Percentiles rank a stretch among this genome's conserved stretches.
Conservation (phyloP, 2,888 invertebrate genomes). For the Crossocerus cetratus region DNA sequence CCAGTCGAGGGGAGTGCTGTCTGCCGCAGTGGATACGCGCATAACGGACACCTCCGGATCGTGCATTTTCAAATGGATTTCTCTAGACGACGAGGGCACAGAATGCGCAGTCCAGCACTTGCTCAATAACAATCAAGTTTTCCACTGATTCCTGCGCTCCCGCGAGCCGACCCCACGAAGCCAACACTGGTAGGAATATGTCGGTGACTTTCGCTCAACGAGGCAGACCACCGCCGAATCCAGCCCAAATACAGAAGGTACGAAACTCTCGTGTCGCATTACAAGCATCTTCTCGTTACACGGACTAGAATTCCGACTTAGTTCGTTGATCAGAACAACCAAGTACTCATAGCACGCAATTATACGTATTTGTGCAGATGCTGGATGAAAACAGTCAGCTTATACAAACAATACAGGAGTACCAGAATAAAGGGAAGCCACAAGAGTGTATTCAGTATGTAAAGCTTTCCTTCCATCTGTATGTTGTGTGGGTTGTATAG, state of each 20-base stretch:
- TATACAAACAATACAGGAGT: slow-evolving; percentile 97
- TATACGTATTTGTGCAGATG: slow-evolving; percentile 80
- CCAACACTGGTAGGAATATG: slow-evolving; percentile 77
- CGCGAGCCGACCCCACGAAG: too few species aligned
- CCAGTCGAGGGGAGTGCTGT: background rate
- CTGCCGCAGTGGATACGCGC: slow-evolving; percentile 13
- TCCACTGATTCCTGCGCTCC: too few species aligned
- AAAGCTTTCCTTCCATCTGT: background rate
- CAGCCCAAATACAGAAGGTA: slow-evolving; percentile 90
- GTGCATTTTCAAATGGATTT: slow-evolving; percentile 25
- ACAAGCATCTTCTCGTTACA: background rate
- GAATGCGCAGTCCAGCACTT: too few species aligned
- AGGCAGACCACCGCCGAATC: slow-evolving; percentile 86
- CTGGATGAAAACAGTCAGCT: slow-evolving; percentile 98
- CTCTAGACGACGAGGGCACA: background rate
- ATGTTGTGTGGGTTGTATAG: background rate
- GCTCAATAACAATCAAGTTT: too few species aligned
- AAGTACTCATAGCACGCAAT: background rate
- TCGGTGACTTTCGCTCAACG: slow-evolving; percentile 87
- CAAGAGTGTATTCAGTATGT: slow-evolving; percentile 93
- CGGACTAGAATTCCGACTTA: background rate
- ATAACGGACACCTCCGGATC: slow-evolving; percentile 18
- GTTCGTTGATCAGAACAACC: background rate
- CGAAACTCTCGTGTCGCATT: slow-evolving; percentile 1
- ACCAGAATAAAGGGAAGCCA: slow-evolving; percentile 95